phyloP scores from a whole-genome alignment of 2,888 invertebrate genomes.

The Venustoraphidia nigricollis region DNA sequence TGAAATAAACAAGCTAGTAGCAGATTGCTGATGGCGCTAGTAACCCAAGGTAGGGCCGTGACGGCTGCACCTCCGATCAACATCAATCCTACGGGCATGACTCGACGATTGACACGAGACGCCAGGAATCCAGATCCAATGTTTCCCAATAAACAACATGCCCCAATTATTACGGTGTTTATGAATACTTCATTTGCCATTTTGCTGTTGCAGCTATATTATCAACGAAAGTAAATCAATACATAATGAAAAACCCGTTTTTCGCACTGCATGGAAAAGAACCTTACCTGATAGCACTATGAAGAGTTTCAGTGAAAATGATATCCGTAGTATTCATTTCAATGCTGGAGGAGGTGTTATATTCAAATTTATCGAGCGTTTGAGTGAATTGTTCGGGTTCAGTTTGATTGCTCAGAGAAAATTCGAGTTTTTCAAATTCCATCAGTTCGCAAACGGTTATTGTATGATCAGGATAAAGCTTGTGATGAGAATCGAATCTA shows the following conservation, averaged over 20 bases:
- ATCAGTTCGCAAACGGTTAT: conserved; percentile 31
- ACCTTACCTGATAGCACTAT: too few species aligned
- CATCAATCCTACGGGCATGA: conserved; percentile 26
- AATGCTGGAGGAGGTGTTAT: background rate
- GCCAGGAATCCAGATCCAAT: conserved; percentile 44
- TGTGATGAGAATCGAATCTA: conserved; percentile 30
- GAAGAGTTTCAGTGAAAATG: too few species aligned
- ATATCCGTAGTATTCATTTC: background rate
- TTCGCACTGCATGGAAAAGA: too few species aligned
- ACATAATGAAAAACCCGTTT: too few species aligned
- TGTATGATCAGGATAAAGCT: conserved; percentile 30
- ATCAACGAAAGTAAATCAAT: too few species aligned
- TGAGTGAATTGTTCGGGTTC: background rate
- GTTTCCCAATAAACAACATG: conserved; percentile 47
- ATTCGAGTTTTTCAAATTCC: conserved; percentile 5
- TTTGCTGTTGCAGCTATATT: conserved; percentile 29
- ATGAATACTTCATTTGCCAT: conserved; percentile 46
- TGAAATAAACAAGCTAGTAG: conserved; percentile 37
- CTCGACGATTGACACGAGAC: conserved; percentile 15
- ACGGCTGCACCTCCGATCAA: conserved; percentile 38
- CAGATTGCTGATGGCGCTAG: conserved; percentile 39
- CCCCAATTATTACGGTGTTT: conserved; percentile 49
- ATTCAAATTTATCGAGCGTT: background rate
- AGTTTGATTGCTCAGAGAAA: too few species aligned
- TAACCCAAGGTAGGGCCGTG: conserved; percentile 40